Conservation (phyloP, 2,888 invertebrate genomes). For the Eristalis intricaria region DNA sequence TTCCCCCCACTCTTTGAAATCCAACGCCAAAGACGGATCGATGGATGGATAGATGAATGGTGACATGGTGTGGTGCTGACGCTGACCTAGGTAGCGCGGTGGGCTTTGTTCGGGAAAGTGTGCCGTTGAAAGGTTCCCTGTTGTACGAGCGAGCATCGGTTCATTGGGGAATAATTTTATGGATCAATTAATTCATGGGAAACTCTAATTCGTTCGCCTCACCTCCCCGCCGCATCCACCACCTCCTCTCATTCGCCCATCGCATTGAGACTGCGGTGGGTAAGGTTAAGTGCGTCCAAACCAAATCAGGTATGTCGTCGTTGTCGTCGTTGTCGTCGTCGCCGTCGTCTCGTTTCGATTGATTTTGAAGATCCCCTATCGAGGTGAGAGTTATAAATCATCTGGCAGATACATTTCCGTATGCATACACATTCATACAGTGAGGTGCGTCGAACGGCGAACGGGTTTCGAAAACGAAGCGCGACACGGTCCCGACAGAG, state of each 20-base stretch:
- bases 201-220: background rate
- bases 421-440: background rate
- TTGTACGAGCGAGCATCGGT: slow-evolving; percentile 25
- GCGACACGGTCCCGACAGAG: background rate
- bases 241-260: background rate
- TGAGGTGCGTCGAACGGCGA: background rate
- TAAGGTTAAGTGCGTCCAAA: slow-evolving; percentile 23
- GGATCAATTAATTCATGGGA: slow-evolving; percentile 63
- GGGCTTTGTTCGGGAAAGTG: slow-evolving; percentile 9
- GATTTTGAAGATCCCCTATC: background rate
- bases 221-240: background rate
- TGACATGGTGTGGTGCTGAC: background rate
- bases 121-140: slow-evolving; percentile 30
- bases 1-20: background rate
- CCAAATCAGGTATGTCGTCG: background rate
- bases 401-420: background rate
- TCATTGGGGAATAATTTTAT: slow-evolving; percentile 58
- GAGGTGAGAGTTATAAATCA: background rate
- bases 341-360: no score
- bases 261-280: slow-evolving; percentile 12
- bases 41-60: background rate
- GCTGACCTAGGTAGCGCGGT: background rate
- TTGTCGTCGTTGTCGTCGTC: no score
- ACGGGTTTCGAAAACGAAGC: background rate
- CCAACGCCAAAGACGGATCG: background rate